A percentile compares a stretch with the other conserved stretches of the same genome.
These are phyloP conservation scores for Phocoena sinus DNA, from an alignment of 2,113 vertebrate species.

Conservation along the genomic window DNA sequence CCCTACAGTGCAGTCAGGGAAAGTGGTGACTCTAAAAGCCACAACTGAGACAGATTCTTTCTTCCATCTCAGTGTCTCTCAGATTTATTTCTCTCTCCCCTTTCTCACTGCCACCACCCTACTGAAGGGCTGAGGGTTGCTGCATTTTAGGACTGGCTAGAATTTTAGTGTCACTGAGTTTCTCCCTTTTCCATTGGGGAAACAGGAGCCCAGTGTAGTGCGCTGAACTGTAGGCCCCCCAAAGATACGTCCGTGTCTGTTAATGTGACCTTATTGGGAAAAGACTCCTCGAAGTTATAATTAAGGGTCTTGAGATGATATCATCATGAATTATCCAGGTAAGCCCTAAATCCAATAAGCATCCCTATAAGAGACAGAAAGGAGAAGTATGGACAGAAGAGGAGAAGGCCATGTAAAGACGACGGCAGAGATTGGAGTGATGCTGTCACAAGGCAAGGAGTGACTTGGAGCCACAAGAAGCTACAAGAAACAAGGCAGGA, in stretches of 20 bases:
- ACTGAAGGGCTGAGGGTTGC: not conserved
- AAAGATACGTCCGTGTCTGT: not conserved
- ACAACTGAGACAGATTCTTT: accelerated
- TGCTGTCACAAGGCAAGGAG: not conserved
- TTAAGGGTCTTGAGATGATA: not conserved
- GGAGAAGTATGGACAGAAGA: too few species aligned
- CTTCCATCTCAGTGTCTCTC: not conserved
- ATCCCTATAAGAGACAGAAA: not conserved
- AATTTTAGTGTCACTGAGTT: not conserved
- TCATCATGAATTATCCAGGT: not conserved
- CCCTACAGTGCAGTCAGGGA: accelerated
- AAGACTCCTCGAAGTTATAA: not conserved
- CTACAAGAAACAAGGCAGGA: not conserved
- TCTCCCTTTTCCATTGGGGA: not conserved
- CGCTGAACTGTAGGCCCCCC: not conserved
- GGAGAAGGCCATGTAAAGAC: not conserved
- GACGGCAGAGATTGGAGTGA: not conserved
- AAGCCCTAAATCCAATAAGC: not conserved
- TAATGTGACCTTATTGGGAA: not conserved
- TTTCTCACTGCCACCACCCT: not conserved
- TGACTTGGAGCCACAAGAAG: not conserved
- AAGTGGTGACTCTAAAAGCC: not conserved
- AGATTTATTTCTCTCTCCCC: not conserved
- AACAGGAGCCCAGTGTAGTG: not conserved
- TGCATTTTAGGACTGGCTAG: not conserved